Evolutionary conservation across 2,888 invertebrate species (phyloP), one percentile per base, ranked within the genome.

Genomic region (Chrysina gloriosa): DNA sequence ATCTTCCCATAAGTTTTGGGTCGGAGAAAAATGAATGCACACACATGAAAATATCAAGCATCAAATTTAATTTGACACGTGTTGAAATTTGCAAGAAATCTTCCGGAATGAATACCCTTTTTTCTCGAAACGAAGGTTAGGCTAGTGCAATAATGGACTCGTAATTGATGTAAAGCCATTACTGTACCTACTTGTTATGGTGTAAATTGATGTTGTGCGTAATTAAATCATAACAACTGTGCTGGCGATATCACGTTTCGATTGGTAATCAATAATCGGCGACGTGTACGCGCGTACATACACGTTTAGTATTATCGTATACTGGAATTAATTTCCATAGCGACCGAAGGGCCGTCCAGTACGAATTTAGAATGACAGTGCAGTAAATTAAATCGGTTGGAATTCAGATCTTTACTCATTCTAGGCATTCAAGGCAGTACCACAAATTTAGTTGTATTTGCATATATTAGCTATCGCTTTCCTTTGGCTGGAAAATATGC

Each of bases 221-320:
- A 45, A 45, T 45, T 45, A 45, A 45, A 45, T 45, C 45, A 45
- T 19, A 19, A 45, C 45, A 45, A 45, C 45, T 16, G 45, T 45
- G 19, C 45, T 21, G 19, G 21, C 45, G 9, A 45, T 21, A 9
- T 9, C 9, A 3, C 21, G 45, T 9, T 21, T 9, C 45, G 45
- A 7, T 21, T 19, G 16, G 21, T 19, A 45, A 45, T 45, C 45
- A 16, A 45, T 45, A 45, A 21, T n/a, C 19, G 21, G n/a, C n/a
- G n/a, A n/a, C n/a, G n/a, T n/a, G n/a, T 45, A 21, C 9, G 45
- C 45, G 2, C 19, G 21, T 6, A 6, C 45, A 21, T 21, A 45
- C 45, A 16, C 16, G 21, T 36, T 36, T 36, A 11, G 36, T 36
- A 36, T 14, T 14, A 11, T 11, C n/a, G 36, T 36, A 36, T 9